Evolutionary conservation across 1,140 invertebrate species (phyloP).

Genomic region (Idris sp.): DNA sequence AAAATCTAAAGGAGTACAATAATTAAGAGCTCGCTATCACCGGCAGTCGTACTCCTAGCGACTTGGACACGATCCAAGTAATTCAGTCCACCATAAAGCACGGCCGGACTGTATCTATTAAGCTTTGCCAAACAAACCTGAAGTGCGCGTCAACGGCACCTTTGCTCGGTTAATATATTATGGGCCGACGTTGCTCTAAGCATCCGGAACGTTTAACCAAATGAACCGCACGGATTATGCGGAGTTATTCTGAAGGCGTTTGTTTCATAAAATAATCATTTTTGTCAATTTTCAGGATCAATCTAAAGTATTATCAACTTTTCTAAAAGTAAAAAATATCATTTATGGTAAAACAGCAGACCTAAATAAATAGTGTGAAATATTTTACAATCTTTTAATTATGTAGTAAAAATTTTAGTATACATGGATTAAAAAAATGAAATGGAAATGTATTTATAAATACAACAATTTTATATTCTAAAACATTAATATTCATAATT

Average conservation of each 20-base stretch:
- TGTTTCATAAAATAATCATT: too few relatives aligned
- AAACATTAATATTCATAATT: neutral
- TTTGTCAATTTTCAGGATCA: too few relatives aligned
- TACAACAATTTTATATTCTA: too few relatives aligned
- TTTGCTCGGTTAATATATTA: constrained; percentile 56
- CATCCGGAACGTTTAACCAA: constrained; percentile 49
- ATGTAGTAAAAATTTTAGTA: too few relatives aligned
- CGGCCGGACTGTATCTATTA: constrained; percentile 61
- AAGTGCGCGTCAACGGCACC: constrained; percentile 62
- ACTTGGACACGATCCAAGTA: constrained; percentile 64
- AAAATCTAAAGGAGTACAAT: constrained; percentile 64
- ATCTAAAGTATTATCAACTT: too few relatives aligned
- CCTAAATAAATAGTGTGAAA: too few relatives aligned
- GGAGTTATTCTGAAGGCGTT: constrained; percentile 35
- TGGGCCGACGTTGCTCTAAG: constrained; percentile 49
- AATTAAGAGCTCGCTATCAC: constrained; percentile 63
- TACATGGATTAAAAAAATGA: too few relatives aligned
- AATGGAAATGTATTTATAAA: too few relatives aligned
- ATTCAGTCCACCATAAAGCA: constrained; percentile 64
- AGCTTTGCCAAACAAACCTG: constrained; percentile 64
- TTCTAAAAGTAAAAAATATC: too few relatives aligned
- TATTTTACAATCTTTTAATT: too few relatives aligned
- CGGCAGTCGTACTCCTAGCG: constrained; percentile 58
- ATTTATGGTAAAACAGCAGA: too few relatives aligned
- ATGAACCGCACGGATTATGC: constrained; percentile 29